phyloP scores from a whole-genome alignment of 2,888 invertebrate species.

The Tanytarsus gracilentus region DNA sequence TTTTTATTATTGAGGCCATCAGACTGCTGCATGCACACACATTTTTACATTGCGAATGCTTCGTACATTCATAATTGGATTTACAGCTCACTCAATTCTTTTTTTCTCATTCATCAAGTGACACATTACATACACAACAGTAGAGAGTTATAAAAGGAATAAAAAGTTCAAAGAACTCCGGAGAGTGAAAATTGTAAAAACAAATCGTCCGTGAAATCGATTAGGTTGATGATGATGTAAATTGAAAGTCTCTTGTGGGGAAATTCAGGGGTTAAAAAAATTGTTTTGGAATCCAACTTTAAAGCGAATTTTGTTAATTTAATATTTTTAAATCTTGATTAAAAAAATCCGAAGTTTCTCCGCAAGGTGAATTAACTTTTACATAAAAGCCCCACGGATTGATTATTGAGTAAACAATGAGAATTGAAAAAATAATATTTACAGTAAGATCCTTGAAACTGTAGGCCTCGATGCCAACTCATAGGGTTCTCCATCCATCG shows the following conservation, averaged over 20 bases:
- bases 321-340: no score
- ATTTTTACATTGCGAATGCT: background rate
- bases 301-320: no score
- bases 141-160: no score
- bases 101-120: background rate
- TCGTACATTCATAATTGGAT: constrained; percentile 26
- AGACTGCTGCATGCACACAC: background rate
- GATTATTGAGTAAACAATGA: background rate
- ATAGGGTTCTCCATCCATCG: constrained; percentile 24
- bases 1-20: constrained; percentile 17
- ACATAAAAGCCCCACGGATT: background rate
- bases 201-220: constrained; percentile 1
- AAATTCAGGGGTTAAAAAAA: no score
- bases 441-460: constrained; percentile 25
- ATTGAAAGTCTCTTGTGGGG: constrained; percentile 1
- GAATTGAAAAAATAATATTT: constrained; percentile 4
- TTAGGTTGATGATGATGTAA: constrained; percentile 23
- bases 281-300: no score
- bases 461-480: background rate
- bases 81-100: background rate
- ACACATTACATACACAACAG: no score
- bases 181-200: background rate
- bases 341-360: no score
- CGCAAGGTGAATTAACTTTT: no score
- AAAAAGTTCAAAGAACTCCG: constrained; percentile 12